phyloP scores from a whole-genome alignment of 2,113 vertebrate genomes.

The Lepus europaeus region DNA sequence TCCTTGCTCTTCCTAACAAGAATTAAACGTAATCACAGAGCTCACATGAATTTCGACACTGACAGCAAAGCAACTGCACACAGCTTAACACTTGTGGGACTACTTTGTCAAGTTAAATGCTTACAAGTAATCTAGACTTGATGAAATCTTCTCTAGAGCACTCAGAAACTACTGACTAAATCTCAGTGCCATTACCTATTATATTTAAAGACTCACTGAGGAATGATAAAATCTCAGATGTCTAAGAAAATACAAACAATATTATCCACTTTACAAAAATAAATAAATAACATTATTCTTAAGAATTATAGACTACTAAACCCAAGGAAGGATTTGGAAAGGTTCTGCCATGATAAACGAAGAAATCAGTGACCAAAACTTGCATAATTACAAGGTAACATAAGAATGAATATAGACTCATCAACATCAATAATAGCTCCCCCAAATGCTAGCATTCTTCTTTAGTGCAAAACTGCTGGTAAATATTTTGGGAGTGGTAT shows the following conservation, averaged over 20 bases:
- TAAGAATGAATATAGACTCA: background rate
- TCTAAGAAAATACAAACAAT: constrained; percentile 30
- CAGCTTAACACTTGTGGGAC: constrained; percentile 8
- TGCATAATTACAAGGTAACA: background rate
- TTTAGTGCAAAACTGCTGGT: background rate
- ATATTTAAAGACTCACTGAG: constrained; percentile 58
- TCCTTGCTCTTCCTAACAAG: constrained; percentile 20
- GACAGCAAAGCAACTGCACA: constrained; percentile 10
- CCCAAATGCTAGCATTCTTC: background rate
- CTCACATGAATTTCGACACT: constrained; percentile 26
- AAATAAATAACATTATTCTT: constrained; percentile 3
- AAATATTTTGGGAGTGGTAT: background rate
- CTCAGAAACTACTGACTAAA: constrained; percentile 50
- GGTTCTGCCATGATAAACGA: background rate
- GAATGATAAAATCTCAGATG: background rate
- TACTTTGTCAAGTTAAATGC: constrained; percentile 20
- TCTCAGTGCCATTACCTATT: constrained; percentile 41
- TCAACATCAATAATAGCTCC: constrained; percentile 4
- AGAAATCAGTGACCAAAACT: background rate
- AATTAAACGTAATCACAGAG: background rate
- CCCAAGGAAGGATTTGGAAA: background rate
- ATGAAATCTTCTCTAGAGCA: constrained; percentile 36
- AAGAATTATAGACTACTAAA: background rate
- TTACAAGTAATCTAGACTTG: constrained; percentile 21
- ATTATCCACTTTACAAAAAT: constrained; percentile 38